Evolutionary conservation across 2,113 vertebrate species (phyloP), one percentile per base, ranked within the genome.

Genomic region (Acanthochromis polyacanthus): DNA sequence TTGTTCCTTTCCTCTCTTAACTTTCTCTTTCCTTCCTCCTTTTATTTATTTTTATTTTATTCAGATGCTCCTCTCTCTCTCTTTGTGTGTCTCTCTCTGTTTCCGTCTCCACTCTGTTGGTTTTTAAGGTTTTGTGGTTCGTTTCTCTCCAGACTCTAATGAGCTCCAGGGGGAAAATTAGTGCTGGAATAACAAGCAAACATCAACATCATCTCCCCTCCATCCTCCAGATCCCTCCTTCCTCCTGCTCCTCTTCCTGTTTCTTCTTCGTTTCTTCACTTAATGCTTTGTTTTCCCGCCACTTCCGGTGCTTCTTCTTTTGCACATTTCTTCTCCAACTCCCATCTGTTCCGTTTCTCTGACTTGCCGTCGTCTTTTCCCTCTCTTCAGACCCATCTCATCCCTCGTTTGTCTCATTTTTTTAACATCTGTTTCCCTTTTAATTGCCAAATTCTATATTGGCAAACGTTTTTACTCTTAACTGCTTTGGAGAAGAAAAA

Each of bases 131-230:
- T 78, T 86, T 75, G 85, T 91, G 85, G 86, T 88, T 83, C 51
- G 85, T 92, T 91, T 91, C 85, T 92, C 90, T 86, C 82, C 89
- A 91, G 89, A 89, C 89, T 94, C 90, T 95, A 93, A 96, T 96
- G 92, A 95, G 93, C 88, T 95, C 91, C 89, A 64, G 68, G 81
- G 87, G 84, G 90, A 89, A 88, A 87, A 89, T 95, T 95, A 93
- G 88, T 69, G 85, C 76, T 65, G 86, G 78, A 91, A 91, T 89
- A 92, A 92, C 90, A 93, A 95, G 93, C 92, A 93, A 88, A 86
- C 84, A 90, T 90, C 55, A 93, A 94, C 90, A 92, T 81, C 80
- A 61, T 82, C 89, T 82, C 81, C 38, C 80, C 40, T 23, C 38
- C 81, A 59, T 75, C 70, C 80, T 83, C 68, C 20, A 43, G 1